These are phyloP conservation scores for Reticulitermes lucifugus DNA, from an alignment of 2,888 invertebrate species.

Conservation along the genomic window DNA sequence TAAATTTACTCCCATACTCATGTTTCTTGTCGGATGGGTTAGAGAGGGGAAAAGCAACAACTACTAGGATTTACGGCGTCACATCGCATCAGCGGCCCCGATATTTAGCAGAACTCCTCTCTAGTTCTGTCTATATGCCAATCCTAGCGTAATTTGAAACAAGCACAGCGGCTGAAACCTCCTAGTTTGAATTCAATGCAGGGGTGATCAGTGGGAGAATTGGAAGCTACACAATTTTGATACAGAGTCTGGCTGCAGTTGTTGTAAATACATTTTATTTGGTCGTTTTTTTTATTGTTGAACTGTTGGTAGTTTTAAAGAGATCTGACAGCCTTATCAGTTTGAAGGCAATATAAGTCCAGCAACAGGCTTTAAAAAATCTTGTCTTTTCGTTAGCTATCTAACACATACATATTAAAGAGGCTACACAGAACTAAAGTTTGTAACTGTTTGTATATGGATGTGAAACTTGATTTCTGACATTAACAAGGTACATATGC, in stretches of 20 bases:
- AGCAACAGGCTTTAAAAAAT: too few species aligned
- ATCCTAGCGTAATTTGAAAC: constrained; percentile 35
- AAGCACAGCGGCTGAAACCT: constrained; percentile 20
- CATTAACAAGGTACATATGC: too few species aligned
- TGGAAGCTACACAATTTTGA: background rate
- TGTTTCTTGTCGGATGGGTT: constrained; percentile 32
- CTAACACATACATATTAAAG: too few species aligned
- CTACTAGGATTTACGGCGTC: constrained; percentile 28
- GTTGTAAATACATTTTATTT: background rate
- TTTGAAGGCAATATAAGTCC: too few species aligned
- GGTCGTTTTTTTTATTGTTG: background rate
- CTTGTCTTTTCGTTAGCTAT: too few species aligned
- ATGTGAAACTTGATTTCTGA: too few species aligned
- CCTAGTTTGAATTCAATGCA: background rate
- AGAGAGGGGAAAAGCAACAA: background rate
- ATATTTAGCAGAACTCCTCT: constrained; percentile 32
- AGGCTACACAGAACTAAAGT: too few species aligned
- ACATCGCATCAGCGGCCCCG: constrained; percentile 36
- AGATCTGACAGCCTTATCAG: too few species aligned
- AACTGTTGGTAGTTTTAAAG: too few species aligned
- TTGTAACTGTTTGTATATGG: too few species aligned
- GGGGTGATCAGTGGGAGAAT: constrained; percentile 23
- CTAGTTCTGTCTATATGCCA: constrained; percentile 18
- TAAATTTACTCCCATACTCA: constrained; percentile 38
- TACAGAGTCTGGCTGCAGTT: background rate